These are phyloP conservation scores for Platycercus adscitus DNA, from an alignment of 2,113 vertebrate genomes.

Conservation along the genomic window DNA sequence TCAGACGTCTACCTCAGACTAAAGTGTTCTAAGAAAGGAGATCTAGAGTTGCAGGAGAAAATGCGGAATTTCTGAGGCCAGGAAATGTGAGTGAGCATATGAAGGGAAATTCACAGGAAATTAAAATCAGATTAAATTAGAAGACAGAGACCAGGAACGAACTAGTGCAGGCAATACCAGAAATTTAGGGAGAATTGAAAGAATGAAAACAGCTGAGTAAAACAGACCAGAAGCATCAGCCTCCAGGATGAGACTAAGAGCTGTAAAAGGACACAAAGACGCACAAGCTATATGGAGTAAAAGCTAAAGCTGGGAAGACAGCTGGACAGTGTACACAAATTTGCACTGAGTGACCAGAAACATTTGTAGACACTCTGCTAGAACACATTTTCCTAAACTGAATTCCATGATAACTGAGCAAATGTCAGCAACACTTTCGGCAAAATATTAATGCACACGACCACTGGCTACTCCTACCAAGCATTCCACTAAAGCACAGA, in stretches of 20 bases:
- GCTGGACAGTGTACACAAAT: neutral
- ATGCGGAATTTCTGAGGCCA: neutral
- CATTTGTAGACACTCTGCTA: neutral
- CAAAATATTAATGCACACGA: neutral
- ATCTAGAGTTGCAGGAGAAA: neutral
- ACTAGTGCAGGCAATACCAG: neutral
- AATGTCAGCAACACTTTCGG: neutral
- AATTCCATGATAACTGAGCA: neutral
- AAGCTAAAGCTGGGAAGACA: neutral
- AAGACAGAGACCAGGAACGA: neutral
- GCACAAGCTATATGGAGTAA: neutral
- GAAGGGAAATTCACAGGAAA: neutral
- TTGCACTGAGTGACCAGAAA: neutral
- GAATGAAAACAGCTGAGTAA: neutral
- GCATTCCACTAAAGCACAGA: neutral
- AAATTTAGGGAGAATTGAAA: neutral
- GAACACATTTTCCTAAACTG: neutral
- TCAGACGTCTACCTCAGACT: neutral
- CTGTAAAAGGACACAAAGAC: neutral
- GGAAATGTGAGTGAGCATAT: neutral
- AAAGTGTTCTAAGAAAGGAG: neutral
- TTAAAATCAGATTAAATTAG: neutral
- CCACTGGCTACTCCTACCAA: neutral
- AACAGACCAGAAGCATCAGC: neutral
- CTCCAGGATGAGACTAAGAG: neutral